Evolutionary conservation across 2,797 vertebrate species (phyloP), one percentile per base, ranked within the genome.

Genomic region (Rallus crepitans): DNA sequence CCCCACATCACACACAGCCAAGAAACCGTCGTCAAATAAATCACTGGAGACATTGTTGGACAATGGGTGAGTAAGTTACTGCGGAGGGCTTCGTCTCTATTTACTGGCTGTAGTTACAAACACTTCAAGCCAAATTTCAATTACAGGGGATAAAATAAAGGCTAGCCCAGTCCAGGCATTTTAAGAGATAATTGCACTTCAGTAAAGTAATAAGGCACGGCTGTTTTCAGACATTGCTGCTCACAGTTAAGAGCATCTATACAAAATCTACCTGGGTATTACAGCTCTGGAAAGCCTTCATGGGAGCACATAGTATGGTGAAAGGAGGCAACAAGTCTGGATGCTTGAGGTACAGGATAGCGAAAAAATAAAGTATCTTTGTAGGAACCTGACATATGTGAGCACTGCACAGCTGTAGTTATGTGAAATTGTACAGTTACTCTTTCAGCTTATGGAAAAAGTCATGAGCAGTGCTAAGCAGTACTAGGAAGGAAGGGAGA

Each of bases 91-190:
- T 83, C 92, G 56, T 33, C 48, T 79, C 82, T 73, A 11, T 73
- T 94, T 85, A 55, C 65, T 83, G 72, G 64, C 82, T 68, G 23
- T 35, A 89, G 35, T 45, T 55, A 80, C 78, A 95, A 82, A 87
- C 12, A 55, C 57, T 92, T 87, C 60, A 83, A 93, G 89, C 68
- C 87, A 96, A 87, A 91, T 92, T 89, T 91, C 87, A 89, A 39
- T 94, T 90, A 96, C 56, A 59, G 64, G 42, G 33, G 40, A 82
- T 75, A 87, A 96, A 87, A 72, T 64, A 80, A 82, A 94, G 84
- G 53, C n/a, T 66, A 82, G 40, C 13, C 40, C 73, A 90, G 63
- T 12, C 63, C 31, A 5, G 30, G 70, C 19, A 50, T 87, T 94
- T 90, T 40, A 69, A 92, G 23, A 80, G 47, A 48, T 42, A 69